Conservation (phyloP, 2,797 vertebrate genomes). For the Agapornis canus region DNA sequence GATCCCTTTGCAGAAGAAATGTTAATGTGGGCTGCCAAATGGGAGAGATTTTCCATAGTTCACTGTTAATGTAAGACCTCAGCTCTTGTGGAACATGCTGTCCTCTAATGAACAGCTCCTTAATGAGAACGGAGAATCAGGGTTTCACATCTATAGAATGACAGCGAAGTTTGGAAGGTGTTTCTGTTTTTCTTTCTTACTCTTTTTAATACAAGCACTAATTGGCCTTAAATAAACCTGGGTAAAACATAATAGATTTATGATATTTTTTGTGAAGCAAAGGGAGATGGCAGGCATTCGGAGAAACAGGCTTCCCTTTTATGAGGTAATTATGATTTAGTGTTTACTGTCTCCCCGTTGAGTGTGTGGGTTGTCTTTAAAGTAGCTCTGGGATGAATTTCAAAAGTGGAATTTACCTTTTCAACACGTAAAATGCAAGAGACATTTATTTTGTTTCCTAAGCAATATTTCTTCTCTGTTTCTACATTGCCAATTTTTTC, state of each 20-base stretch:
- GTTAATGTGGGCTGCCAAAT: conserved; percentile 61
- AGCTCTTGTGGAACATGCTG: conserved; percentile 16
- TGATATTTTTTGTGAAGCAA: conserved; percentile 67
- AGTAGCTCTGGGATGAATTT: conserved; percentile 68
- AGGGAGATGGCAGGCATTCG: conserved; percentile 56
- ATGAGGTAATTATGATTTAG: conserved; percentile 77
- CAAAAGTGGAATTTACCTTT: conserved; percentile 74
- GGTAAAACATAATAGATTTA: conserved; percentile 72
- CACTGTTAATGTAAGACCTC: conserved; percentile 58
- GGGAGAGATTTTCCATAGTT: conserved; percentile 64
- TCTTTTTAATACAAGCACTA: conserved; percentile 70
- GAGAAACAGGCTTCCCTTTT: conserved; percentile 70
- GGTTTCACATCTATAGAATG: neutral
- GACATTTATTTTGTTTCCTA: conserved; percentile 55
- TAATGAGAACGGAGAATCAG: conserved; percentile 53
- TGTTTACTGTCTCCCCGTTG: conserved; percentile 69
- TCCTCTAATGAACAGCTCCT: conserved; percentile 65
- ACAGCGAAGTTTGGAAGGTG: conserved; percentile 58
- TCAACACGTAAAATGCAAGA: conserved; percentile 56
- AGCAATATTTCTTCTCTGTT: conserved; percentile 51
- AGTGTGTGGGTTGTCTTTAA: conserved; percentile 72
- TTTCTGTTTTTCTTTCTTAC: conserved; percentile 66
- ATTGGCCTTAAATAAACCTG: conserved; percentile 75
- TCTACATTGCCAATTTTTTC: neutral
- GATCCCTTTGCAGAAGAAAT: conserved; percentile 61